Conservation (phyloP, 2,888 invertebrate genomes). For the Thyatira batis region DNA sequence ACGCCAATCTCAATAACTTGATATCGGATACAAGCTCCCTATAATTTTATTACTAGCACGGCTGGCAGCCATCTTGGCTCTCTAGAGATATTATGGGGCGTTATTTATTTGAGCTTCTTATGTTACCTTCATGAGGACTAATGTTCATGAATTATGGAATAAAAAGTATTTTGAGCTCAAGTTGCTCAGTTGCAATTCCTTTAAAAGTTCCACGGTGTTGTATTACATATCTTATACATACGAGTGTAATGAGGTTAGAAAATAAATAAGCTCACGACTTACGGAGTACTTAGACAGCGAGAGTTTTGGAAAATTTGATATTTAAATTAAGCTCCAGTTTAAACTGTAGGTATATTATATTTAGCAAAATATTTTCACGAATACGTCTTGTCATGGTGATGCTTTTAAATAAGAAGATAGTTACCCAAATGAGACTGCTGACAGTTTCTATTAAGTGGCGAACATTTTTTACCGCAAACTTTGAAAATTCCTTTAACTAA, state of each 20-base stretch:
- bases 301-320: no score
- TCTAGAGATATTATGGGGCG: constrained; percentile 31
- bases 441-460: background rate
- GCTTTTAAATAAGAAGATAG: background rate
- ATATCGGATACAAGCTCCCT: constrained; percentile 30
- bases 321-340: no score
- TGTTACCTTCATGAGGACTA: constrained; percentile 44
- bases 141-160: constrained; percentile 62
- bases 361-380: background rate
- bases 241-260: background rate
- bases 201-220: constrained; percentile 9
- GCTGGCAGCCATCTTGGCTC: constrained; percentile 28
- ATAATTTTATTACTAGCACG: constrained; percentile 34
- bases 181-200: constrained; percentile 30
- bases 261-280: background rate
- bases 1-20: constrained; percentile 23
- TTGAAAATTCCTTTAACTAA: constrained; percentile 24
- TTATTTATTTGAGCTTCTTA: constrained; percentile 48
- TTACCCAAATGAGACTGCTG: background rate
- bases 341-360: background rate
- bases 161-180: constrained; percentile 34
- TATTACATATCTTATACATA: background rate
- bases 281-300: no score
- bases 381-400: background rate
- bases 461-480: constrained; percentile 24